Percentiles rank a stretch among this genome's conserved stretches.
Conservation (phyloP, 1,140 invertebrate species). For the Dufourea novaeangliae region DNA sequence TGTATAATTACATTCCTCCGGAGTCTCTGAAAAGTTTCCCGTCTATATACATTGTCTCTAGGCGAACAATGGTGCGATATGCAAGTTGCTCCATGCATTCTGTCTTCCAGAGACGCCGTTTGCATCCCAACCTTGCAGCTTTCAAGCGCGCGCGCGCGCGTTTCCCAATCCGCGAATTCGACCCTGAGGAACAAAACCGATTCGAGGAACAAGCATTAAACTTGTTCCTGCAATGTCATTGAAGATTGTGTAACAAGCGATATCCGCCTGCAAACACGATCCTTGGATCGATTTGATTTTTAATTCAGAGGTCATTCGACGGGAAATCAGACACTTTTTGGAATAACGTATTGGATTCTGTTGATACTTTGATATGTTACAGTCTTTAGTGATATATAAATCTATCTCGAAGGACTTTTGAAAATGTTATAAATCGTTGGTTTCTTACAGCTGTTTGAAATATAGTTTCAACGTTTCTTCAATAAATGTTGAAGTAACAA, state of each 20-base stretch:
- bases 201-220: not conserved
- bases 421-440: no score
- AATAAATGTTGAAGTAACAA: no score
- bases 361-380: no score
- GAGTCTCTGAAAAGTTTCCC: not conserved
- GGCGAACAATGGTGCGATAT: conserved; percentile 15
- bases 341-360: no score
- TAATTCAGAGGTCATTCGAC: no score
- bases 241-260: not conserved
- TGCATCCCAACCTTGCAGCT: conserved; percentile 29
- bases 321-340: no score
- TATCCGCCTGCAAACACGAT: not conserved
- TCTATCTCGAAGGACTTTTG: no score
- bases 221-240: conserved; percentile 6
- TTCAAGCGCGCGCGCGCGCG: not conserved
- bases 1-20: not conserved
- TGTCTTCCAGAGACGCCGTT: not conserved
- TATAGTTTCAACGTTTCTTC: no score
- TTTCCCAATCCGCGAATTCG: conserved; percentile 14
- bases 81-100: not conserved
- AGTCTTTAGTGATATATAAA: no score
- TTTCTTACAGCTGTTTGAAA: no score
- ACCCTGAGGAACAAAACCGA: conserved; percentile 23
- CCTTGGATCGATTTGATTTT: no score
- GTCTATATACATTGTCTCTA: not conserved